Base-by-base conservation (phyloP, 2,797 vertebrate genomes). In the Echeneis naucrates region DNA sequence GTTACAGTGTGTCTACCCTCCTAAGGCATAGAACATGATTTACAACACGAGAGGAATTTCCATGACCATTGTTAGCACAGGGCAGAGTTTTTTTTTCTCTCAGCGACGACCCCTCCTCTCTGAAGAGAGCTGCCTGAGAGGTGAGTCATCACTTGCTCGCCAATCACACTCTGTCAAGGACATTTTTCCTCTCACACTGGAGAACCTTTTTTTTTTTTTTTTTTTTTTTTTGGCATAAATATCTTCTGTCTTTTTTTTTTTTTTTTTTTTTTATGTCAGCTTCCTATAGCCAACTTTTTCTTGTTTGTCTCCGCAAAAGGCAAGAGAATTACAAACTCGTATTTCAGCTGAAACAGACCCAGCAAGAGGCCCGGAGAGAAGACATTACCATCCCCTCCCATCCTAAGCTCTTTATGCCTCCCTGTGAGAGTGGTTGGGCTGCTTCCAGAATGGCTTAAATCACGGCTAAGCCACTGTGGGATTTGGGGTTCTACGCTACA, bases 351-450 rank as follows among this genome's bases (percentile, higher is more conserved):
- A 72, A 74, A 38, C 63, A 12, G 32, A 44, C 33, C 33, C 50
- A 54, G 48, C 3, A 21, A 58, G 75, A 52, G 69, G 11, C 37
- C 35, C n/a, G n/a, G 42, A 69, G 32, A 53, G 12, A 59, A 56
- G 51, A 76, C 72, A 17, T 81, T 51, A 78, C 71, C 56, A 58
- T 76, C 77, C 69, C 62, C 53, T 35, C 72, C 75, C 71, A 64
- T 38, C 52, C 76, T 86, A 91, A 92, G 91, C 89, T 87, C 88
- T 90, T 91, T 84, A 84, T n/a, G 65, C 80, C 73, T 82, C 73
- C 53, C 80, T 84, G 82, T 83, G 86, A 80, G 69, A 90, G 88
- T 78, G 82, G 64, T 88, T 92, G 90, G 90, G 78, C 68, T 30
- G 74, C 60, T 75, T 89, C 89, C 89, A 89, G 73, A 38, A 48